Evolutionary conservation across 2,797 vertebrate species (phyloP).

Genomic region (Champsocephalus gunnari): DNA sequence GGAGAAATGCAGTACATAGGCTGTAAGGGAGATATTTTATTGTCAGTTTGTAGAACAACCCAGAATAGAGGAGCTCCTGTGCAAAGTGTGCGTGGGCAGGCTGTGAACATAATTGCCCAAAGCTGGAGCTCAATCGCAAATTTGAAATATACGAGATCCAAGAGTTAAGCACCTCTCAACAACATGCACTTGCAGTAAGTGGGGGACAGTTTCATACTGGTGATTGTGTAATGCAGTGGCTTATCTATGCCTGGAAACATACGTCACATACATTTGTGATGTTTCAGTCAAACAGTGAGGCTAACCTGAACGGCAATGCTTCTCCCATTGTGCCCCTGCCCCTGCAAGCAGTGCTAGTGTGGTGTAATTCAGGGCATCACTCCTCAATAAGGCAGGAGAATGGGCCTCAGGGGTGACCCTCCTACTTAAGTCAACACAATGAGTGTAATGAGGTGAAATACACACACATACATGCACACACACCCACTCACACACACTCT

Average conservation of each 20-base stretch:
- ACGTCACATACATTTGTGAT: conserved; percentile 5
- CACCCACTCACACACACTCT: conserved; percentile 24
- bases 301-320: conserved; percentile 34
- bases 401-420: conserved; percentile 72
- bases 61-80: conserved; percentile 58
- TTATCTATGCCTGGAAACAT: conserved; percentile 16
- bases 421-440: conserved; percentile 79
- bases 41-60: conserved; percentile 64
- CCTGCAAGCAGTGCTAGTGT: conserved; percentile 32
- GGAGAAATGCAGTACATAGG: conserved; percentile 51
- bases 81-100: conserved; percentile 52
- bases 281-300: conserved; percentile 1
- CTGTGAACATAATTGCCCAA: conserved; percentile 54
- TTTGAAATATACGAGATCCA: conserved; percentile 37
- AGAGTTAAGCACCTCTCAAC: conserved; percentile 53
- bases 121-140: conserved; percentile 44
- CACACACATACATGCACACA: conserved; percentile 44
- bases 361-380: conserved; percentile 68
- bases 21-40: conserved; percentile 38
- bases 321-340: conserved; percentile 22
- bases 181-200: conserved; percentile 40
- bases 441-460: conserved; percentile 77
- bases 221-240: conserved; percentile 33
- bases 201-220: conserved; percentile 21
- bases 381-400: conserved; percentile 64